phyloP scores from a whole-genome alignment of 2,888 invertebrate genomes.

The Plagodis pulveraria region DNA sequence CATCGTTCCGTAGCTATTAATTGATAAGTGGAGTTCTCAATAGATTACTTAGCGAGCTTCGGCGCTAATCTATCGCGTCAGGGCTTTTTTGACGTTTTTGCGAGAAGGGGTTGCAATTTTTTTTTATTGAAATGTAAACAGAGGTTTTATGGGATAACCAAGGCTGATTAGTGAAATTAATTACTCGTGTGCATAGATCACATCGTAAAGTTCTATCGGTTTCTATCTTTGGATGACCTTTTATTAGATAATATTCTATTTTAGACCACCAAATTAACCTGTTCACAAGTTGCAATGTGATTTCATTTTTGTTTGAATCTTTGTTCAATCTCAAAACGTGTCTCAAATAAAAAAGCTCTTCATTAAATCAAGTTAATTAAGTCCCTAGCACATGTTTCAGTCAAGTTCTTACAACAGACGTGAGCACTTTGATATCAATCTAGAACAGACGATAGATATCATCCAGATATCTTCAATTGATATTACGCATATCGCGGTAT shows the following conservation, averaged over 20 bases:
- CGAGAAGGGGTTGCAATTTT: slow-evolving; percentile 13
- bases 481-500: slow-evolving; percentile 17
- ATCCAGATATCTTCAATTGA: slow-evolving; percentile 10
- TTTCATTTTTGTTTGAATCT: too few relatives aligned
- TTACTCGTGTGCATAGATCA: neutral
- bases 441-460: slow-evolving; percentile 16
- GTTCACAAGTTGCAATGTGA: too few relatives aligned
- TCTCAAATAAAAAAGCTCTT: neutral
- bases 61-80: slow-evolving; percentile 26
- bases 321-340: neutral
- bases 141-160: neutral
- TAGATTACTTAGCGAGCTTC: slow-evolving; percentile 47
- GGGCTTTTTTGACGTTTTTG: slow-evolving; percentile 17
- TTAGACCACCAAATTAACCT: too few relatives aligned
- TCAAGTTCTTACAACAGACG: slow-evolving; percentile 4
- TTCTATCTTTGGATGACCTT: neutral
- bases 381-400: slow-evolving; percentile 5
- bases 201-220: neutral
- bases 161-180: too few relatives aligned
- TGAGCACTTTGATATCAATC: slow-evolving; percentile 21
- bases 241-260: too few relatives aligned
- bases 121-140: neutral
- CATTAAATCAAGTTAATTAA: neutral
- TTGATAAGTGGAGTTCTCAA: slow-evolving; percentile 65
- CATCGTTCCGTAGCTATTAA: slow-evolving; percentile 71